Evolutionary conservation across 2,797 vertebrate species (phyloP).

Genomic region (Epinephelus malabaricus): DNA sequence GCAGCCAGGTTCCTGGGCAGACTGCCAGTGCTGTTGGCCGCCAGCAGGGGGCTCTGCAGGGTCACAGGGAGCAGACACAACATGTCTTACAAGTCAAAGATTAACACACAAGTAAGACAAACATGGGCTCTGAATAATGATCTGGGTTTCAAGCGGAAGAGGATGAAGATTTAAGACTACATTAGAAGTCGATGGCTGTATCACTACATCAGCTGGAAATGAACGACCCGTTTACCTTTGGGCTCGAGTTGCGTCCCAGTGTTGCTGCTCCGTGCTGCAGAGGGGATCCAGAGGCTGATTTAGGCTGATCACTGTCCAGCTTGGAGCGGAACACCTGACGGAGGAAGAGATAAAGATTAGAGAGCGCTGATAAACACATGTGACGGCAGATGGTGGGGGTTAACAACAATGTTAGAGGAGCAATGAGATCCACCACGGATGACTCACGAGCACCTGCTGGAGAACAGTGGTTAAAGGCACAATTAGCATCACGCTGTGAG

Average conservation of each 20-base stretch:
- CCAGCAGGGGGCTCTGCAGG: slow-evolving; percentile 84
- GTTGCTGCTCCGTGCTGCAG: slow-evolving; percentile 89
- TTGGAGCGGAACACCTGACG: slow-evolving; percentile 93
- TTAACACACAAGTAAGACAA: no score
- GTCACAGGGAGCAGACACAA: slow-evolving; percentile 23
- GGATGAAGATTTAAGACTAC: not conserved
- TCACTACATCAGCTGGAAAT: not conserved
- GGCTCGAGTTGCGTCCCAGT: slow-evolving; percentile 89
- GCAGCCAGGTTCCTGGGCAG: slow-evolving; percentile 93
- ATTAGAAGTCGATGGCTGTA: not conserved
- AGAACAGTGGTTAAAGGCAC: slow-evolving; percentile 15
- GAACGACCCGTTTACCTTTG: slow-evolving; percentile 85
- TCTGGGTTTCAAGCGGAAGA: not conserved
- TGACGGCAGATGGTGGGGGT: not conserved
- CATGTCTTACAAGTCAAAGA: not conserved
- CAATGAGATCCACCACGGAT: slow-evolving; percentile 15
- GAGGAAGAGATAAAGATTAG: not conserved
- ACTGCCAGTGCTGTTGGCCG: slow-evolving; percentile 88
- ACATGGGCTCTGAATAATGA: not conserved
- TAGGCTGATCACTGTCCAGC: slow-evolving; percentile 86
- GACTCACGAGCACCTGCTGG: slow-evolving; percentile 26
- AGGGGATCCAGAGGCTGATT: slow-evolving; percentile 85
- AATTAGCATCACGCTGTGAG: not conserved
- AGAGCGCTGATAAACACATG: rapidly evolving
- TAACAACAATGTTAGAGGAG: not conserved